Base-by-base conservation (phyloP, 2,113 vertebrate species). In the Tricholaema leucomelas region DNA sequence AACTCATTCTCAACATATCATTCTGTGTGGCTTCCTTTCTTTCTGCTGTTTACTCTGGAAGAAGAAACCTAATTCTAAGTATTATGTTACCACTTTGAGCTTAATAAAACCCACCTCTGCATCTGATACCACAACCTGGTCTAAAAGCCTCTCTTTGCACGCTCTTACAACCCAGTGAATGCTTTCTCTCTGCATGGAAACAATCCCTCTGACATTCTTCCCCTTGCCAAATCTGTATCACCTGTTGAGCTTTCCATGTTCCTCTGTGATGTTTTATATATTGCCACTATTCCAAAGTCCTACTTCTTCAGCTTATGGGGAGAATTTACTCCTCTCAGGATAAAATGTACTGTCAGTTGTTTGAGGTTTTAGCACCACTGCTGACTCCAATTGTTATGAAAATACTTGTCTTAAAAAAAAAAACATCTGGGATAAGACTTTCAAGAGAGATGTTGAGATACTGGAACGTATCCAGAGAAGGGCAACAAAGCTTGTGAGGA, bases 31-130 rank as follows among this genome's bases (percentile, higher is more conserved):
- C 36, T 90, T 91, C 78, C 60, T 89, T 77, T 72, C 86, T 11
- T 89, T 82, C 35, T 77, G 14, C 16, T 92, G 60, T 85, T 93
- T 88, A 82, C 87, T 67, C 64, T 89, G 92, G 87, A 92, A 85
- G 64, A 91, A 84, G n/a, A 75, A 92, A 82, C 20, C 48, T 74
- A 66, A 92, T 73, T 86, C 30, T 18, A 90, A 91, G 12, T 33
- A 81, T 11, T 35, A 19, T 33, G 52, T 15, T 72, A 30, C 40
- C 46, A 42, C 31, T 92, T 38, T 36, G 44, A 64, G 24, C 14
- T 85, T 74, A 79, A 63, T 60, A 88, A 87, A 92, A 59, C 25
- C 42, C 35, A 66, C 16, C 20, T 85, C 70, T 42, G 16, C 63
- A 85, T 59, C 30, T 76, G 44, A 44, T 86, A 76, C 61, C 3